A percentile compares a stretch with the other conserved stretches of the same genome.
phyloP scores from a whole-genome alignment of 2,113 vertebrate genomes.

The Channa argus region DNA sequence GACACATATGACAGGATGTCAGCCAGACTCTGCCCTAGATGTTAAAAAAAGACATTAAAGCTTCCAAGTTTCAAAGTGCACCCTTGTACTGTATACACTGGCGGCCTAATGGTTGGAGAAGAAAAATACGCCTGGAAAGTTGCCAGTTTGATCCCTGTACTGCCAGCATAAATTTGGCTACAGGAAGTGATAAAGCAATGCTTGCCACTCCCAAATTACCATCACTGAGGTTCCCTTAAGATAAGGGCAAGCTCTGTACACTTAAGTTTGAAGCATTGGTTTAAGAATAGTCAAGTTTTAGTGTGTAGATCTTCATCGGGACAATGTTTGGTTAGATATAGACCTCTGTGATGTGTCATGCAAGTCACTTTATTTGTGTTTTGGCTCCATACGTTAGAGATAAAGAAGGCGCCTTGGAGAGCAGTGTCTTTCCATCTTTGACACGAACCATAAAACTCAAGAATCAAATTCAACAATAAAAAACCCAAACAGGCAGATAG shows the following conservation, averaged over 20 bases:
- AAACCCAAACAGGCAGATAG: not conserved
- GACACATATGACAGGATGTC: slow-evolving; percentile 6
- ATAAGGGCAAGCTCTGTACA: not conserved
- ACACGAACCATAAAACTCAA: not conserved
- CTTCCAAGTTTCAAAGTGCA: not conserved
- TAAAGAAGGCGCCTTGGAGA: not conserved
- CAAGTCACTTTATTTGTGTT: not conserved
- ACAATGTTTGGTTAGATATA: not conserved
- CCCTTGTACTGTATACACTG: no score
- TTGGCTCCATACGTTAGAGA: not conserved
- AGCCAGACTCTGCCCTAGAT: not conserved
- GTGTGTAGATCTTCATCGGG: not conserved
- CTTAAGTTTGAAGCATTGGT: not conserved
- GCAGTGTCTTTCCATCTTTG: not conserved
- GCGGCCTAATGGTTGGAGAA: no score
- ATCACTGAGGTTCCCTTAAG: not conserved
- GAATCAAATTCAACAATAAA: slow-evolving; percentile 6
- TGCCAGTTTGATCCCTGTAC: not conserved
- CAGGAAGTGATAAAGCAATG: not conserved
- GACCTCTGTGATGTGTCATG: not conserved
- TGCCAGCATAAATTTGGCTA: not conserved
- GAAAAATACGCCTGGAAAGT: no score
- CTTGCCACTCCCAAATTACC: not conserved
- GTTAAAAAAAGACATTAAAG: not conserved
- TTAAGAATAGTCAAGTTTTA: not conserved